Percentiles rank a stretch among this genome's conserved stretches.
These are phyloP conservation scores for Trachemys scripta DNA, from an alignment of 2,113 vertebrate genomes.

Conservation along the genomic window DNA sequence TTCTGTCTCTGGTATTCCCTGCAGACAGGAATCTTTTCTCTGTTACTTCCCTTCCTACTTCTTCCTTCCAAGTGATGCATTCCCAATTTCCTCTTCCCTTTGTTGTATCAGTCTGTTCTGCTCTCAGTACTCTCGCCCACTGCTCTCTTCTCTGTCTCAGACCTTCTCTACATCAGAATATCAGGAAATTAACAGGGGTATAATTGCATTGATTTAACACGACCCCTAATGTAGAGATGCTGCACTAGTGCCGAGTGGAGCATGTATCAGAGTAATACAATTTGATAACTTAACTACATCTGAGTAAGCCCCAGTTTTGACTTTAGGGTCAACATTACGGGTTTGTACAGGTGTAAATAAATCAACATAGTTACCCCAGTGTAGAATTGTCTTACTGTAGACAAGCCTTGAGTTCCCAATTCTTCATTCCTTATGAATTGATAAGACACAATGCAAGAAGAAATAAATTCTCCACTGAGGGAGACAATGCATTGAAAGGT, in stretches of 20 bases:
- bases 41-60: background rate
- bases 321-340: background rate
- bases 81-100: background rate
- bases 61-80: background rate
- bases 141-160: background rate
- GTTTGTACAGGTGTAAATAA: background rate
- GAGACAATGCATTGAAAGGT: slow-evolving; percentile 28
- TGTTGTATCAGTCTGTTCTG: background rate
- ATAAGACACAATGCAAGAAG: background rate
- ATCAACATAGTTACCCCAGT: background rate
- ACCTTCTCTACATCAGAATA: background rate
- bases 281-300: background rate
- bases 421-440: background rate
- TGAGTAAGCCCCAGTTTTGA: background rate
- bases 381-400: background rate
- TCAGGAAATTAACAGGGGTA: background rate
- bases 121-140: background rate
- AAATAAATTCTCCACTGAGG: slow-evolving; percentile 18
- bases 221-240: background rate
- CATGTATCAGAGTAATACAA: background rate
- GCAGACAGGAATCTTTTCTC: background rate
- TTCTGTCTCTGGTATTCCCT: background rate
- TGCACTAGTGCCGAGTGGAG: background rate
- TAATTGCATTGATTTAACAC: background rate
- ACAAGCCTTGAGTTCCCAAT: background rate